Percentiles rank a stretch among this genome's conserved stretches.
Conservation (phyloP, 1,140 invertebrate genomes). For the Drosophila littoralis region DNA sequence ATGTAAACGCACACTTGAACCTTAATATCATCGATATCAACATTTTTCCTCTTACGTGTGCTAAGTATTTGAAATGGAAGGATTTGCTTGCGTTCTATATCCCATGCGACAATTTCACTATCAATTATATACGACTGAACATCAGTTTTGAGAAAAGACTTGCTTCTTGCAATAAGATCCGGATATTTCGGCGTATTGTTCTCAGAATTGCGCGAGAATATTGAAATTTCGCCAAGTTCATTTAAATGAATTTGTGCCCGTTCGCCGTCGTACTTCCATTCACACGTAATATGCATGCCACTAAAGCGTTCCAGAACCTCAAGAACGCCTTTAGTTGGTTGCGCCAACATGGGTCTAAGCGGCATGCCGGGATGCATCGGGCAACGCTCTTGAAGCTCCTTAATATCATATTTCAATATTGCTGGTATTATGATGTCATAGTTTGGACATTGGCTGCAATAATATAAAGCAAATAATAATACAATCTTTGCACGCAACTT, state of each 20-base stretch:
- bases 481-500: no score
- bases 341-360: constrained; percentile 99
- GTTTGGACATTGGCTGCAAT: constrained; percentile 95
- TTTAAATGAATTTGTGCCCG: constrained; percentile 95
- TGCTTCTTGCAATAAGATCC: constrained; percentile 93
- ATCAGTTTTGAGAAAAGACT: constrained; percentile 86
- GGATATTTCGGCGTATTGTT: constrained; percentile 99
- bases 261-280: constrained; percentile 99
- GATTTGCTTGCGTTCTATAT: constrained; percentile 94
- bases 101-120: constrained; percentile 99
- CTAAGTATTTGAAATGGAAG: constrained; percentile 98
- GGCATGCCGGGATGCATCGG: constrained; percentile 97
- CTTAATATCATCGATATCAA: constrained; percentile 94
- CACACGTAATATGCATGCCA: constrained; percentile 96
- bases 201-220: constrained; percentile 99
- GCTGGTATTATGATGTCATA: constrained; percentile 95
- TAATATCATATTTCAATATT: constrained; percentile 92
- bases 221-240: constrained; percentile 89
- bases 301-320: constrained; percentile 97
- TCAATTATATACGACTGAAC: constrained; percentile 96
- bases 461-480: background rate
- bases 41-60: constrained; percentile 98
- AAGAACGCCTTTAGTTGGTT: constrained; percentile 96
- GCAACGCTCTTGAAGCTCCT: constrained; percentile 92
- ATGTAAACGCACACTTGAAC: constrained; percentile 99